These are phyloP conservation scores for Xestia ashworthii DNA, from an alignment of 2,888 invertebrate species.

Conservation along the genomic window DNA sequence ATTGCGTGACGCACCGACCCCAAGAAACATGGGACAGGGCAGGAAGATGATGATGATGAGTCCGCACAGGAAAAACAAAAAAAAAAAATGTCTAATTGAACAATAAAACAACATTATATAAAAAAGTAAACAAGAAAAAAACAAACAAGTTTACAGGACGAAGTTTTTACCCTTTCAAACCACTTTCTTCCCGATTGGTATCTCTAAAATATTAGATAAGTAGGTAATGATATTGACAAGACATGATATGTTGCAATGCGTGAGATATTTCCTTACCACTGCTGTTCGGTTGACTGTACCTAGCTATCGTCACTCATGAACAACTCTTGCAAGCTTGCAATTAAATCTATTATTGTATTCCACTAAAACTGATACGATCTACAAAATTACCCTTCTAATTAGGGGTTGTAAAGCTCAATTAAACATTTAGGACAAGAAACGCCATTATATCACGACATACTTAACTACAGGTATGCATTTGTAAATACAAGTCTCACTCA, in stretches of 20 bases:
- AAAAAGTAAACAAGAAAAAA: no score
- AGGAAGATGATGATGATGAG: no score
- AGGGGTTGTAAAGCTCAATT: conserved; percentile 63
- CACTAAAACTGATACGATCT: conserved; percentile 51
- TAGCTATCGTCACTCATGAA: neutral
- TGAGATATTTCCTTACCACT: neutral
- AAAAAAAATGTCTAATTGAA: no score
- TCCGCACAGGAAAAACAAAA: no score
- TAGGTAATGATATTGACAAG: neutral
- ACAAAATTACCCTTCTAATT: conserved; percentile 51
- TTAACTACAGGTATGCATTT: conserved; percentile 4
- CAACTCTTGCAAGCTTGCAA: conserved; percentile 18
- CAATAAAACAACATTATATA: no score
- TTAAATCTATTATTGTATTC: conserved; percentile 26
- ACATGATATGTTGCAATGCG: neutral
- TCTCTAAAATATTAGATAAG: neutral
- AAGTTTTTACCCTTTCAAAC: neutral
- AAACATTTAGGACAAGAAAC: conserved; percentile 56
- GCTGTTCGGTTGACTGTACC: neutral
- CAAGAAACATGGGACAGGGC: no score
- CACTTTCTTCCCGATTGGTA: neutral
- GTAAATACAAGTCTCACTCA: conserved; percentile 35
- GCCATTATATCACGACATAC: conserved; percentile 36
- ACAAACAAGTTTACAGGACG: no score
- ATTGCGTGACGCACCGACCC: no score